Percentiles rank a stretch among this genome's conserved stretches.
Conservation (phyloP, 2,113 vertebrate genomes). For the Ammodytes dubius region DNA sequence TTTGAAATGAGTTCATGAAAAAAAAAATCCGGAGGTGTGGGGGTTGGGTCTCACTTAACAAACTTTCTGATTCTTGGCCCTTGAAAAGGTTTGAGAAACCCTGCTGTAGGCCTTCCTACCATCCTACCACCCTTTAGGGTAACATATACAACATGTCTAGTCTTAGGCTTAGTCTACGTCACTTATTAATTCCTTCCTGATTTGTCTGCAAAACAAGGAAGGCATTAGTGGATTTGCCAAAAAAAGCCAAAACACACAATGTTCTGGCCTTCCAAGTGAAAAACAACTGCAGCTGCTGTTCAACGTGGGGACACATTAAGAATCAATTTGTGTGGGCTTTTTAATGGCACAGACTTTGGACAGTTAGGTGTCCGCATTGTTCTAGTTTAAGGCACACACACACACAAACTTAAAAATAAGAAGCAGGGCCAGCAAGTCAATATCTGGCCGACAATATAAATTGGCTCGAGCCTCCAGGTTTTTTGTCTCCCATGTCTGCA, state of each 20-base stretch:
- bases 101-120: too few species aligned
- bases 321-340: background rate
- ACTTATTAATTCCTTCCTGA: background rate
- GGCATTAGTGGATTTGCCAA: background rate
- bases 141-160: background rate
- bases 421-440: background rate
- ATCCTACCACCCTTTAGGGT: too few species aligned
- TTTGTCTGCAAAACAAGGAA: background rate
- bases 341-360: too few species aligned
- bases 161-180: too few species aligned
- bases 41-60: too few species aligned
- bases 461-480: background rate
- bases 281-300: background rate
- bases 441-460: constrained; percentile 15
- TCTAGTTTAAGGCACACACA: background rate
- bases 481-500: background rate
- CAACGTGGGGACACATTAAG: background rate
- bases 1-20: too few species aligned
- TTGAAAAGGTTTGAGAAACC: too few species aligned
- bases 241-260: background rate
- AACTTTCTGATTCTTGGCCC: too few species aligned
- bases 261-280: background rate
- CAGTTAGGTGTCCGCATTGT: background rate
- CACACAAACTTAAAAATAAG: background rate
- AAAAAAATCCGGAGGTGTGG: too few species aligned